These are phyloP conservation scores for Hypomecis punctinalis DNA, from an alignment of 2,888 invertebrate species.

Conservation along the genomic window DNA sequence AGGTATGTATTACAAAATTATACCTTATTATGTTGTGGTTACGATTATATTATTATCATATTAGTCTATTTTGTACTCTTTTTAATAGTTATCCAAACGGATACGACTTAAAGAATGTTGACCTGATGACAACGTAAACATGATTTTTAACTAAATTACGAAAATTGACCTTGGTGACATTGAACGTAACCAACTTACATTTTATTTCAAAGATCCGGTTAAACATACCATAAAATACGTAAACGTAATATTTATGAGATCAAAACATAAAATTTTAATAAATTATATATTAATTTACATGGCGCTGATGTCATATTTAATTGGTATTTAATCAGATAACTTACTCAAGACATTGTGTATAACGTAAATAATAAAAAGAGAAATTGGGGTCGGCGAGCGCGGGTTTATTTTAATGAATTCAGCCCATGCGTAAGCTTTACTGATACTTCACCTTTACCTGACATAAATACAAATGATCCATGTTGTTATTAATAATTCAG, in stretches of 20 bases:
- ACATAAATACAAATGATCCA: constrained; percentile 13
- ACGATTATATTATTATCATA: neutral
- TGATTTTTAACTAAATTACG: constrained; percentile 2
- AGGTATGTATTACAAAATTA: too few relatives aligned
- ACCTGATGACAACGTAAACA: constrained; percentile 2
- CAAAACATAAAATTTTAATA: too few relatives aligned
- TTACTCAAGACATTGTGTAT: neutral
- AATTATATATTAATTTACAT: too few relatives aligned
- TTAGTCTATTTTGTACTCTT: too few relatives aligned
- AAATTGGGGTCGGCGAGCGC: constrained; percentile 30
- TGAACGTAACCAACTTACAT: neutral
- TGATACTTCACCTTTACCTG: constrained; percentile 3
- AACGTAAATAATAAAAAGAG: constrained; percentile 26
- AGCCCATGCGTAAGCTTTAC: constrained; percentile 5
- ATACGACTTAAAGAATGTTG: constrained; percentile 9
- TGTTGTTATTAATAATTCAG: neutral
- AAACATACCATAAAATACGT: constrained; percentile 4
- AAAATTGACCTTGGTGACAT: constrained; percentile 13
- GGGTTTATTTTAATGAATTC: constrained; percentile 6
- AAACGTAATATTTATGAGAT: neutral
- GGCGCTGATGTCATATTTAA: neutral
- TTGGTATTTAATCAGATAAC: neutral
- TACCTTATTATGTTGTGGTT: neutral
- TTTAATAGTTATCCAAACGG: neutral
- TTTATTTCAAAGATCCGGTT: constrained; percentile 16